Conservation (phyloP, 2,888 invertebrate species). For the Hartigia nigra region DNA sequence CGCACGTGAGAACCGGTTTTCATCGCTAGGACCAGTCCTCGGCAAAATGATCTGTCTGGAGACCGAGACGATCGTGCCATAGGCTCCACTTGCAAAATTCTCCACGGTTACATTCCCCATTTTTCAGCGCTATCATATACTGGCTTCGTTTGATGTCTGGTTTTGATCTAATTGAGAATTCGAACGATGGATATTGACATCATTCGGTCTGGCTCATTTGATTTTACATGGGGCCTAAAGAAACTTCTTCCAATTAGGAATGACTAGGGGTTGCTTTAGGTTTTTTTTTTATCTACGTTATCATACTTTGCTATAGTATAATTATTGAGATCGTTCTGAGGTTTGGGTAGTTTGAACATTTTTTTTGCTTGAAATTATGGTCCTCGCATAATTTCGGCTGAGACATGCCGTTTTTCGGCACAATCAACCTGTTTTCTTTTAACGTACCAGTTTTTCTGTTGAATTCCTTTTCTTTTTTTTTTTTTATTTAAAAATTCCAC, state of each 20-base stretch:
- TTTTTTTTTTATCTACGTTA: neutral
- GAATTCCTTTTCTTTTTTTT: neutral
- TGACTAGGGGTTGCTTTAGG: neutral
- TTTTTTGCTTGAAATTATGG: neutral
- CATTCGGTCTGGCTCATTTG: neutral
- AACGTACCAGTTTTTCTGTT: neutral
- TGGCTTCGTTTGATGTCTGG: neutral
- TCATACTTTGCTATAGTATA: neutral
- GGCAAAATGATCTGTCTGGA: slow-evolving; percentile 54
- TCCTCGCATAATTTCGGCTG: neutral
- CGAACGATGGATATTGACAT: neutral
- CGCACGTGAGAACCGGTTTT: neutral
- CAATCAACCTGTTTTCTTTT: neutral
- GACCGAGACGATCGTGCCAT: slow-evolving; percentile 29
- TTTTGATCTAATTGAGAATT: neutral
- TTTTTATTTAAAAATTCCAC: neutral
- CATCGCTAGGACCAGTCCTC: slow-evolving; percentile 27
- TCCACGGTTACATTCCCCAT: slow-evolving; percentile 11
- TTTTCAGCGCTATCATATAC: neutral
- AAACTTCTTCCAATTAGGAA: neutral
- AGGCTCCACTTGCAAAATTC: slow-evolving; percentile 24
- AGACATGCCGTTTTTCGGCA: neutral
- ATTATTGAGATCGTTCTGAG: neutral
- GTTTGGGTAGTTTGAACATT: neutral
- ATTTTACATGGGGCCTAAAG: too few relatives aligned